Evolutionary conservation across 2,888 invertebrate genomes (phyloP).

Genomic region (Osedax fenrisi): DNA sequence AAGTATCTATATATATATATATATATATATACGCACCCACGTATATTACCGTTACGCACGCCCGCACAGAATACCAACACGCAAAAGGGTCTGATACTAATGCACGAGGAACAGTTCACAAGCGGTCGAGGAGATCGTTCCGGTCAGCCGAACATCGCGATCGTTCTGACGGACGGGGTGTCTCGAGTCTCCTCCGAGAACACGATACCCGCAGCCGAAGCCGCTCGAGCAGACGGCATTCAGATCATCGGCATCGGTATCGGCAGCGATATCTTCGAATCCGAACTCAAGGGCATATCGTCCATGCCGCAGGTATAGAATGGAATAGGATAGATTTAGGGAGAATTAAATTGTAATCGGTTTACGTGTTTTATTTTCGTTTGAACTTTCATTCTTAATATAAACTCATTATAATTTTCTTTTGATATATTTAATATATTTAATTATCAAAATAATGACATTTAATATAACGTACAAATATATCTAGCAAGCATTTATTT

Average conservation of each 20-base stretch:
- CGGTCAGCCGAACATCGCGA: conserved; percentile 1
- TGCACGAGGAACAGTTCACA: neutral
- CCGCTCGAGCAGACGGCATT: neutral
- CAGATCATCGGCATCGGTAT: conserved; percentile 3
- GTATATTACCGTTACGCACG: no score
- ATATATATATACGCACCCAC: no score
- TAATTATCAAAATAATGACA: no score
- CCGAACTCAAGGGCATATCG: conserved; percentile 2
- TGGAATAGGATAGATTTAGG: no score
- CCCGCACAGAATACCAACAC: conserved; percentile 1
- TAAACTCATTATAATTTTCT: no score
- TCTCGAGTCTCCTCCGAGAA: neutral
- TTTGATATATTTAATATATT: no score
- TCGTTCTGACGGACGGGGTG: conserved; percentile 3
- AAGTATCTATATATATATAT: no score
- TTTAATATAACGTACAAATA: no score
- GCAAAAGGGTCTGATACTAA: neutral
- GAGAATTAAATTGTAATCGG: no score
- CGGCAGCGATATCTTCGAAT: neutral
- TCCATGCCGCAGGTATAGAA: neutral
- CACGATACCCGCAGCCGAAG: conserved; percentile 8
- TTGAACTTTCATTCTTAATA: no score
- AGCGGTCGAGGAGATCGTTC: neutral
- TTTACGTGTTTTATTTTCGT: no score
- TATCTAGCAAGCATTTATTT: no score